Conservation (phyloP, 2,797 vertebrate genomes). For the Cygnus olor region DNA sequence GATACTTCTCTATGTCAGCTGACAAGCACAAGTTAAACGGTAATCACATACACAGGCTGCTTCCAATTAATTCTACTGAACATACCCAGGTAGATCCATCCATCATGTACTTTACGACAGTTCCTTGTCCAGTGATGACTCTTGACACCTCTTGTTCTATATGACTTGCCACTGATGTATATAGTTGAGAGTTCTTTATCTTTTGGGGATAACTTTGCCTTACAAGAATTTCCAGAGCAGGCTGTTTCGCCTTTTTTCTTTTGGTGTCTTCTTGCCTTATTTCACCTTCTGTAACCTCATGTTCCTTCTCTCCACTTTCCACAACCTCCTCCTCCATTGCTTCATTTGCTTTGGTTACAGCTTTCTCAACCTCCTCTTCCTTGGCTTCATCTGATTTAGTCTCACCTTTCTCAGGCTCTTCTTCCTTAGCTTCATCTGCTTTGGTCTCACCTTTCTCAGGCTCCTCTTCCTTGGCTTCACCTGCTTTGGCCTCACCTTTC, state of each 20-base stretch:
- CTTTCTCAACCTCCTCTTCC: not conserved
- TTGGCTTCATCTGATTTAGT: not conserved
- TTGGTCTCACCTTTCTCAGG: not conserved
- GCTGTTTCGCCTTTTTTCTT: not conserved
- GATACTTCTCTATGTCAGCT: not conserved
- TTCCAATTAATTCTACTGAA: not conserved
- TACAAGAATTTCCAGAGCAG: slow-evolving; percentile 77
- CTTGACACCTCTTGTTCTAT: slow-evolving; percentile 83
- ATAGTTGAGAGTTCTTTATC: slow-evolving; percentile 65
- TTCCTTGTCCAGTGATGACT: slow-evolving; percentile 85
- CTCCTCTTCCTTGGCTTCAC: not conserved
- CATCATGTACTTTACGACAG: slow-evolving; percentile 86
- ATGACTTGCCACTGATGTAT: slow-evolving; percentile 7
- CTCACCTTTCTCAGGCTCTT: not conserved
- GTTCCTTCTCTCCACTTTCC: not conserved
- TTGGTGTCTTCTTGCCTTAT: not conserved
- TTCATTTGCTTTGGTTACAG: not conserved
- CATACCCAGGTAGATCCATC: slow-evolving; percentile 89
- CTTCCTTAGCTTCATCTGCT: not conserved
- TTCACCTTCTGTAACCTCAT: not conserved
- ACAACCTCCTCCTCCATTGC: not conserved
- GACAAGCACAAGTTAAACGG: not conserved
- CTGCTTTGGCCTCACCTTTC: not conserved
- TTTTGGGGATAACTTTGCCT: slow-evolving; percentile 86
- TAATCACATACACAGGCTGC: not conserved